A percentile compares a stretch with the other conserved stretches of the same genome.
These are phyloP conservation scores for Embiotoca jacksoni DNA, from an alignment of 2,113 vertebrate genomes.

Conservation along the genomic window DNA sequence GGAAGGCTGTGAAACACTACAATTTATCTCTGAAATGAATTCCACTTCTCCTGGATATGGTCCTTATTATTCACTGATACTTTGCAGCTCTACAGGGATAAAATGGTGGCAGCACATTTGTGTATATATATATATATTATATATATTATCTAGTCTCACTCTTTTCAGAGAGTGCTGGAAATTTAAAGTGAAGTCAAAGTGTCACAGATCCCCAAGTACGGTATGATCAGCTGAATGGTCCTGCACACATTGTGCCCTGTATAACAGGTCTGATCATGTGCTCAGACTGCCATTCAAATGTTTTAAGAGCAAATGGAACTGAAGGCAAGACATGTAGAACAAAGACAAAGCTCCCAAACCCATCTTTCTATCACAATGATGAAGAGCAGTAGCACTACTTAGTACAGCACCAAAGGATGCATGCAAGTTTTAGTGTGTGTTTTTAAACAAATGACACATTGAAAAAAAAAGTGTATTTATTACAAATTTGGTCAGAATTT, in stretches of 20 bases:
- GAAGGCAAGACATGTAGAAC: not conserved
- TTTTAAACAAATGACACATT: not conserved
- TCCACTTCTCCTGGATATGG: constrained; percentile 41
- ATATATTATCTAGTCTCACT: constrained; percentile 8
- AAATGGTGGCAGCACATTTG: constrained; percentile 4
- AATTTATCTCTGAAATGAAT: constrained; percentile 46
- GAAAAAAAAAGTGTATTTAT: too few relatives aligned
- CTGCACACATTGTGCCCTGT: constrained; percentile 14
- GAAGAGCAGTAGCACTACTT: not conserved
- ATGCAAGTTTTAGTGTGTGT: not conserved
- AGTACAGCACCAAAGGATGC: not conserved
- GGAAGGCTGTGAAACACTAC: constrained; percentile 47
- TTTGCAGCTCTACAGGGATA: constrained; percentile 22
- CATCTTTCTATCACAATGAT: not conserved
- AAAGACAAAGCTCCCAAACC: constrained; percentile 1
- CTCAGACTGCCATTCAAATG: constrained; percentile 24
- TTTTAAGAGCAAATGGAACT: not conserved
- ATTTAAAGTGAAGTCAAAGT: constrained; percentile 35
- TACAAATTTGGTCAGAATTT: too few relatives aligned
- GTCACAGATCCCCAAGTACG: constrained; percentile 6
- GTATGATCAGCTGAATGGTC: constrained; percentile 16
- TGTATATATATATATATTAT: not conserved
- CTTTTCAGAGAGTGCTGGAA: not conserved
- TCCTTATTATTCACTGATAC: constrained; percentile 32
- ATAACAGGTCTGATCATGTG: constrained; percentile 17